Evolutionary conservation across 2,888 invertebrate genomes (phyloP).

Genomic region (Andrena fulva): DNA sequence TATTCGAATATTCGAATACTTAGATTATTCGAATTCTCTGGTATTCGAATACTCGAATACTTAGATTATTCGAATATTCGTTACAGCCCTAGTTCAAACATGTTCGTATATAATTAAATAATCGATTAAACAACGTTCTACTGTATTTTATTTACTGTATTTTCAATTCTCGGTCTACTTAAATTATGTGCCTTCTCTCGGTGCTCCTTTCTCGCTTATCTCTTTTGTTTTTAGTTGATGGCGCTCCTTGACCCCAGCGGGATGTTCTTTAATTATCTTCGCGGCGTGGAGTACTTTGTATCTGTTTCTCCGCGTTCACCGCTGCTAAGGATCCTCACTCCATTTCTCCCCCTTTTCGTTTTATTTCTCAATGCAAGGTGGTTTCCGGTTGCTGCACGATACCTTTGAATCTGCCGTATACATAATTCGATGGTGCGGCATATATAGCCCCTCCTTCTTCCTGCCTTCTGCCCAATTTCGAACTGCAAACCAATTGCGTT

Average conservation of each 20-base stretch:
- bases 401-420: constrained; percentile 30
- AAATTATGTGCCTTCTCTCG: not conserved
- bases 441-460: constrained; percentile 43
- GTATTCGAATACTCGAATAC: too few relatives aligned
- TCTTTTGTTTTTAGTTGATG: constrained; percentile 3
- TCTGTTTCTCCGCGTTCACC: not conserved
- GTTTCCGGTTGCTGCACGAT: constrained; percentile 17
- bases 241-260: not conserved
- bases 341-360: not conserved
- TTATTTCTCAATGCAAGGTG: constrained; percentile 25
- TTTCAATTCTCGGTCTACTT: constrained; percentile 18
- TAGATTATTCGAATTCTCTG: too few relatives aligned
- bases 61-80: too few relatives aligned
- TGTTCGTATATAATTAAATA: too few relatives aligned
- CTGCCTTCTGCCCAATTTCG: constrained; percentile 37
- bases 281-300: constrained; percentile 4
- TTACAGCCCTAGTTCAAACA: too few relatives aligned
- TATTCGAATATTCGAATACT: too few relatives aligned
- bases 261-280: constrained; percentile 19
- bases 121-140: too few relatives aligned
- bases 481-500: constrained; percentile 10
- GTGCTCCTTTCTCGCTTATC: not conserved
- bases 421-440: constrained; percentile 22
- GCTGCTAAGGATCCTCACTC: not conserved
- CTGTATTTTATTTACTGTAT: not conserved